Conservation (phyloP, 2,113 vertebrate genomes). For the Cisticola juncidis region DNA sequence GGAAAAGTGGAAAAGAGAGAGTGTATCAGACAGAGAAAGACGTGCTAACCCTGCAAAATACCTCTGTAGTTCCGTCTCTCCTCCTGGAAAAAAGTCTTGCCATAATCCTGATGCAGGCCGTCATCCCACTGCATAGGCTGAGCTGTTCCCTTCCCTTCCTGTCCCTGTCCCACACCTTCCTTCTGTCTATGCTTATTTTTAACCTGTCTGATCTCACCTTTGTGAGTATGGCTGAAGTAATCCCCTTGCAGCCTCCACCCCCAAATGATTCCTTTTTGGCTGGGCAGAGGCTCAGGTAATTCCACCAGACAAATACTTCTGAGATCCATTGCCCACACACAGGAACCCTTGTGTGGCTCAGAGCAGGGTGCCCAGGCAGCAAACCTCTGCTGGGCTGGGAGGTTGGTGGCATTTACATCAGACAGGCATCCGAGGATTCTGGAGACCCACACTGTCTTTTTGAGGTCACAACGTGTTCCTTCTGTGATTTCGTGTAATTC, state of each 20-base stretch:
- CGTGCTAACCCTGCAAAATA: constrained; percentile 2
- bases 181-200: neutral
- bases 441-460: neutral
- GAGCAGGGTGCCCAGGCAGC: neutral
- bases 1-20: neutral
- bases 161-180: neutral
- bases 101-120: neutral
- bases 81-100: neutral
- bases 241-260: neutral
- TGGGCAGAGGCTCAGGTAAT: neutral
- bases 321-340: neutral
- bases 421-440: neutral
- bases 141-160: neutral
- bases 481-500: neutral
- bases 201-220: neutral
- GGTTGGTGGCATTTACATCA: neutral
- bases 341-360: neutral
- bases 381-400: neutral
- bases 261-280: neutral
- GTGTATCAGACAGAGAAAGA: neutral
- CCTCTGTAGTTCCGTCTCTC: constrained; percentile 4
- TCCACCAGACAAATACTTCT: neutral
- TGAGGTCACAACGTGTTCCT: neutral
- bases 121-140: neutral
- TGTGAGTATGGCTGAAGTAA: neutral